Conservation (phyloP, 2,113 vertebrate genomes). For the Grallaria varia region DNA sequence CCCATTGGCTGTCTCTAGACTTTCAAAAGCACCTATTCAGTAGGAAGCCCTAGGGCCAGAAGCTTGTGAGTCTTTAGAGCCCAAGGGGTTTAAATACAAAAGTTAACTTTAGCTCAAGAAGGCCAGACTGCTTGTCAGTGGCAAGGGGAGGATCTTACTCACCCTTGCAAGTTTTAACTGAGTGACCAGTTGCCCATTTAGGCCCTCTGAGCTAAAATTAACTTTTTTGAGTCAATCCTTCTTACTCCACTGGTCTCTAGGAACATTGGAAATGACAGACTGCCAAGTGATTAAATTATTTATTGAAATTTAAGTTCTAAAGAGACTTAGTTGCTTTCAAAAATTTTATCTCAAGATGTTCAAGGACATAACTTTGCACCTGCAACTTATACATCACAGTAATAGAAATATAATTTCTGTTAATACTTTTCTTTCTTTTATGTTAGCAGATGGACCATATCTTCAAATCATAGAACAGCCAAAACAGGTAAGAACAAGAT, state of each 20-base stretch:
- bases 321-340: not conserved
- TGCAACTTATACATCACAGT: not conserved
- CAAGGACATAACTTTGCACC: not conserved
- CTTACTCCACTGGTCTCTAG: not conserved
- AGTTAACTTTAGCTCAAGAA: constrained; percentile 2
- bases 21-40: constrained; percentile 9
- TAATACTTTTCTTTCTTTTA: constrained; percentile 23
- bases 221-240: not conserved
- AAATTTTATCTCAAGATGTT: not conserved
- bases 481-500: constrained; percentile 81
- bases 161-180: not conserved
- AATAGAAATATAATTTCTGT: not conserved
- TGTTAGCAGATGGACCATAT: constrained; percentile 81
- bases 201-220: not conserved
- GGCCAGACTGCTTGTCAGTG: not conserved
- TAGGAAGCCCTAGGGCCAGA: constrained; percentile 13
- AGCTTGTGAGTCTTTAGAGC: constrained; percentile 14
- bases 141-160: not conserved
- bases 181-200: not conserved
- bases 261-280: not conserved
- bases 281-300: not conserved
- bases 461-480: constrained; percentile 88
- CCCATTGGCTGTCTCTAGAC: not conserved
- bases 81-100: not conserved
- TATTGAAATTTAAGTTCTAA: not conserved